Base-by-base conservation (phyloP, 2,888 invertebrate species). In the Hololepta plana region DNA sequence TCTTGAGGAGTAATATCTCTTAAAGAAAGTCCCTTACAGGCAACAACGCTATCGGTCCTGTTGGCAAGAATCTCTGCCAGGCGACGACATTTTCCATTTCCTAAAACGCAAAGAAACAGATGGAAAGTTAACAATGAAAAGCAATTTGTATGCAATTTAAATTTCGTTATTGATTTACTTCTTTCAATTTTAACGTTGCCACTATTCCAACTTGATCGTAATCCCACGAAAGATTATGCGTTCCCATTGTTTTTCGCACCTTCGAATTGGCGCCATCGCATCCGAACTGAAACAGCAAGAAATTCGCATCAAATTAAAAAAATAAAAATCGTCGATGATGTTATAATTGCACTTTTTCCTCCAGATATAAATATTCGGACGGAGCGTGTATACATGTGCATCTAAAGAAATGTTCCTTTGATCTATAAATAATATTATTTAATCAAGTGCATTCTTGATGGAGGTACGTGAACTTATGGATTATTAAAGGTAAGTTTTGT, bases 1-100 rank as follows among this genome's bases (percentile, higher is more conserved):
- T 22, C 6, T 22, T 10, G 23, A 8, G 12, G 23, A 12, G 12
- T 10, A 23, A 21, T 25, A 5, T 12, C 10, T 13, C 12, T 17
- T 12, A 28, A 24, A 28, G 15, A 25, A 26, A 12, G 9, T 32
- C 19, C 51, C 54, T 56, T 56, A 72, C 67, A 4, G 96, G 98
- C 27, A 98, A 57, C 12, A 96, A 49, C 3, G 96, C 96, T 12
- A 98, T 64, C 0, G 95, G 91, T 1, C 96, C 96, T 3, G 70
- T 72, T 0, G 90, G 84, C 33, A 93, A 57, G 57, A 95, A 95
- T 35, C 93, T 66, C 53, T 98, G 96, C 95, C 95, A 98, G 0
- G 95, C 96, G 3, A 82, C 79, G 14, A 67, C 64, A 53, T 95
- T 95, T 28, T 72, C 71, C 8, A 62, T 61, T 23, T 68, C 60